Conservation (phyloP, 2,113 vertebrate species). For the Myrmophylax atrothorax region DNA sequence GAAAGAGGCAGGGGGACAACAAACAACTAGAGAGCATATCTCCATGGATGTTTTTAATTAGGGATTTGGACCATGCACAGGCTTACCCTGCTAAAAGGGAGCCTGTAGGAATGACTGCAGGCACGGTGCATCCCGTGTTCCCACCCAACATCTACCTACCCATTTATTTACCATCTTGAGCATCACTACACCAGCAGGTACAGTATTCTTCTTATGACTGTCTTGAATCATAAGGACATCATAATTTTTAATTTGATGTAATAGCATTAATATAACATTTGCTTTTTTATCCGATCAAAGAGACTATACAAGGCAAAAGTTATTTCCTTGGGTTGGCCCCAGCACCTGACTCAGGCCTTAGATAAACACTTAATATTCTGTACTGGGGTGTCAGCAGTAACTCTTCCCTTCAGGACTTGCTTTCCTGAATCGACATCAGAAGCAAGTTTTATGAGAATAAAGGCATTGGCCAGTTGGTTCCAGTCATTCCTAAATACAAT, state of each 20-base stretch:
- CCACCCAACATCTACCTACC: background rate
- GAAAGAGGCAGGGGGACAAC: background rate
- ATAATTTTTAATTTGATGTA: background rate
- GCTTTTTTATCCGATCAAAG: background rate
- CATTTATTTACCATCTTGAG: background rate
- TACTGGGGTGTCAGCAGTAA: background rate
- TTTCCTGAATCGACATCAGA: background rate
- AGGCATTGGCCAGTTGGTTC: background rate
- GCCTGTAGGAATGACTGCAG: background rate
- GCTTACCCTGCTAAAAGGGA: background rate
- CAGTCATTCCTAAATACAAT: background rate
- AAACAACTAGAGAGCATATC: background rate
- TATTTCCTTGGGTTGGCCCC: background rate
- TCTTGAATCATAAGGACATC: background rate
- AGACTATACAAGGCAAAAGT: background rate
- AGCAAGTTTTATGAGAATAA: background rate
- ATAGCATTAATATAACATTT: background rate
- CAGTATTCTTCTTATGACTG: background rate
- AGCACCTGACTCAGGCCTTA: background rate
- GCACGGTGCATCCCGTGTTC: background rate
- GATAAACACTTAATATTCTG: background rate
- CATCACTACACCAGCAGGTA: background rate
- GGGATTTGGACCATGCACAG: background rate
- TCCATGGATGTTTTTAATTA: background rate
- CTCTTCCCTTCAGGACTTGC: background rate